These are phyloP conservation scores for Tylochromis polylepis DNA, from an alignment of 2,113 vertebrate genomes.

Conservation along the genomic window DNA sequence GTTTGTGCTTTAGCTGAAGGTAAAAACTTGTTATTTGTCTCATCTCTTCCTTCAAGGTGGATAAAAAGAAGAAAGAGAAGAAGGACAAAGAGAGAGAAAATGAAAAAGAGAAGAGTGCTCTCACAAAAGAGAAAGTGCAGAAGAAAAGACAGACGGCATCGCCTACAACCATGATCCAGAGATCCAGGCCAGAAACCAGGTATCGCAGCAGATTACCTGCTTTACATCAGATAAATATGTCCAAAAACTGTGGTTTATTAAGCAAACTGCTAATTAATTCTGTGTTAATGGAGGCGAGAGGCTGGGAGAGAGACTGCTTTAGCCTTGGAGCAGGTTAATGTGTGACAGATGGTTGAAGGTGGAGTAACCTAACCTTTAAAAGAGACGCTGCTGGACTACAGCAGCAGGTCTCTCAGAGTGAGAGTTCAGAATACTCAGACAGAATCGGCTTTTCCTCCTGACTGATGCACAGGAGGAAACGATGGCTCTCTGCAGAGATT, in stretches of 20 bases:
- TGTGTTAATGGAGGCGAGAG: background rate
- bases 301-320: background rate
- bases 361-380: background rate
- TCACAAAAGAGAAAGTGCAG: constrained; percentile 80
- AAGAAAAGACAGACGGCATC: constrained; percentile 79
- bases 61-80: constrained; percentile 94
- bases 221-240: background rate
- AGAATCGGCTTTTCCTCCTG: background rate
- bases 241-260: background rate
- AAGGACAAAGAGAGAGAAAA: constrained; percentile 96
- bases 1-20: background rate
- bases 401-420: background rate
- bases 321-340: background rate
- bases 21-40: background rate
- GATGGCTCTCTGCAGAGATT: background rate
- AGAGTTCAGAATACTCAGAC: background rate
- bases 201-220: background rate
- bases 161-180: constrained; percentile 42
- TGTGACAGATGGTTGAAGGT: constrained; percentile 24
- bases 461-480: background rate
- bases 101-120: constrained; percentile 86
- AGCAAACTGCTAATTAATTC: background rate
- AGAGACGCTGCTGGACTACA: constrained; percentile 3
- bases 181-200: constrained; percentile 68
- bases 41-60: constrained; percentile 47